A percentile compares a stretch with the other conserved stretches of the same genome.
Conservation (phyloP, 1,140 invertebrate species). For the Procambarus virginalis region DNA sequence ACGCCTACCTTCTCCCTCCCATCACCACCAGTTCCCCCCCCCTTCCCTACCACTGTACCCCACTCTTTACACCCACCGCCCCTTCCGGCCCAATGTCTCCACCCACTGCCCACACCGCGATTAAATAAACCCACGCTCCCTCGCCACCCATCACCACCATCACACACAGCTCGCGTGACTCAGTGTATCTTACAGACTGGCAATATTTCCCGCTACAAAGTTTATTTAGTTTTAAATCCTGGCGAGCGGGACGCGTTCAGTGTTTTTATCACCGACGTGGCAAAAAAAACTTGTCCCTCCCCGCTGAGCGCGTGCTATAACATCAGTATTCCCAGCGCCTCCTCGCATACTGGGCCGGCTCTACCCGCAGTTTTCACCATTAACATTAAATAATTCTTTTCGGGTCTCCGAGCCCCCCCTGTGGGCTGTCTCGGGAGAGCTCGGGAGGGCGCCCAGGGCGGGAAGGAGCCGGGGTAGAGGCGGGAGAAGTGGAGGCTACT, state of each 20-base stretch:
- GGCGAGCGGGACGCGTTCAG: slow-evolving; percentile 4
- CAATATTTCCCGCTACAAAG: background rate
- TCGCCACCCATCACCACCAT: background rate
- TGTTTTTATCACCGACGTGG: background rate
- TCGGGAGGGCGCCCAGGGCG: too few relatives aligned
- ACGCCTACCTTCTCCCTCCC: too few relatives aligned
- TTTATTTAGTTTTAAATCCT: slow-evolving; percentile 23
- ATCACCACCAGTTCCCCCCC: background rate
- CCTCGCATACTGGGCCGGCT: background rate
- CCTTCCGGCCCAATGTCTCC: background rate
- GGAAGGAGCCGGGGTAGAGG: background rate
- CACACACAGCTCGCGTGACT: background rate
- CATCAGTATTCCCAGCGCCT: background rate
- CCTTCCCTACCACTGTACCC: background rate
- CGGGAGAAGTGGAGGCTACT: too few relatives aligned
- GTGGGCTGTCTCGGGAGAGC: too few relatives aligned
- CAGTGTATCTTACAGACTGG: background rate
- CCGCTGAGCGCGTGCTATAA: too few relatives aligned
- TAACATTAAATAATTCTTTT: background rate
- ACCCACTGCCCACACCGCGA: background rate
- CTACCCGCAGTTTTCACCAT: background rate
- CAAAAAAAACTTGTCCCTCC: background rate
- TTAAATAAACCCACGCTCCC: background rate
- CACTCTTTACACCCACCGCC: background rate
- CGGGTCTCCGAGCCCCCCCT: background rate